Evolutionary conservation across 2,888 invertebrate genomes (phyloP), one percentile per base, ranked within the genome.

Genomic region (Brenthis hecate): DNA sequence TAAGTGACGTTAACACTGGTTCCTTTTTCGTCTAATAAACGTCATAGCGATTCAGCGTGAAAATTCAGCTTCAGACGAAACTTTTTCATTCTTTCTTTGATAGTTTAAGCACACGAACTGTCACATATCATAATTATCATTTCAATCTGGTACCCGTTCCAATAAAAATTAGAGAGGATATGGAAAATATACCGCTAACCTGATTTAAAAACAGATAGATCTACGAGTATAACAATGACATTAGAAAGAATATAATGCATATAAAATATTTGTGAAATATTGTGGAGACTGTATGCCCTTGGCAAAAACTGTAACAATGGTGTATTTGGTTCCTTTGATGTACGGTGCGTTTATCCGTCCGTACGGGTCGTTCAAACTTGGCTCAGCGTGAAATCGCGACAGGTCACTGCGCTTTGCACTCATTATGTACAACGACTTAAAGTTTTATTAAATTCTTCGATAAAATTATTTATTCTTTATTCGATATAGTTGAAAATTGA

Each of bases 371-470:
- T 85, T 85, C 79, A 85, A 84, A 83, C 80, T 82, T 84, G 83
- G 76, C 78, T 68, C 66, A 81, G 82, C 89, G 90, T 91, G 87
- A 89, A 91, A 90, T 89, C 82, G 85, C 76, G 78, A 85, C 89
- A 86, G 90, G 89, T 90, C 90, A 91, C 80, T 87, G 87, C 82
- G 85, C 80, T 75, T 74, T 80, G 81, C 82, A 78, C 81, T 81
- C 83, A 78, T 81, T 84, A 81, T 75, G 55, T 67, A 70, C 16
- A 60, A 68, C 62, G 55, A 65, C 61, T 68, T 50, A 54, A 23
- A 19, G 57, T 69, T 67, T 69, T 73, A 72, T 66, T 65, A 65
- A 69, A 68, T 36, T 19, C 66, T 65, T 58, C 28, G 51, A 50
- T 62, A 50, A 61, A 56, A 56, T n/a, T 47, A 23, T 16, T 61